Evolutionary conservation across 2,113 vertebrate species (phyloP).

Genomic region (Zosterops pallidus): DNA sequence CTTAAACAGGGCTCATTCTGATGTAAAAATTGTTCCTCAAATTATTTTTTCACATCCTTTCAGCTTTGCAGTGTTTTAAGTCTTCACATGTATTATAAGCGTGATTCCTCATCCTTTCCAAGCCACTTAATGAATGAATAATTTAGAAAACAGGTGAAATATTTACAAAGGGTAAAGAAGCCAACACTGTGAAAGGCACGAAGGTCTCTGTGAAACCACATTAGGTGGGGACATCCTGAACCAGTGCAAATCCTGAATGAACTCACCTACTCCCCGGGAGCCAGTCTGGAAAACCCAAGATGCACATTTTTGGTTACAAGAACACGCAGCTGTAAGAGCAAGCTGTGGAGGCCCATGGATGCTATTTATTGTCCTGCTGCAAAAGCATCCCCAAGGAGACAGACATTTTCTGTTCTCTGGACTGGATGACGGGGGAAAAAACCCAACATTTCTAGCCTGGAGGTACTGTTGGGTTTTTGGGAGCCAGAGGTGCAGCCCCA

Average conservation of each 20-base stretch:
- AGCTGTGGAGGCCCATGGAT: not conserved
- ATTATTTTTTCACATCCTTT: not conserved
- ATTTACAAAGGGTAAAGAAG: conserved; percentile 13
- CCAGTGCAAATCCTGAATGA: not conserved
- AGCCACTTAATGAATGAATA: conserved; percentile 32
- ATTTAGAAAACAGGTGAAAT: conserved; percentile 15
- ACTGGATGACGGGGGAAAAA: not conserved
- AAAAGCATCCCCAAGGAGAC: not conserved
- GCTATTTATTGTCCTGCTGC: not conserved
- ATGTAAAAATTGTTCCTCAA: not conserved
- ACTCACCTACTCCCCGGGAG: not conserved
- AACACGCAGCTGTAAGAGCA: not conserved
- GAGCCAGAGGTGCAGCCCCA: not conserved
- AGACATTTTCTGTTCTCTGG: not conserved
- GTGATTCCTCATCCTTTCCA: not conserved
- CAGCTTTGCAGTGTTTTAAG: not conserved
- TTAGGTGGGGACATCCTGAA: not conserved
- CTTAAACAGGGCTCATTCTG: not conserved
- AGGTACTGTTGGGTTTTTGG: not conserved
- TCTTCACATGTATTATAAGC: not conserved
- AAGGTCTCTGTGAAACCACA: not conserved
- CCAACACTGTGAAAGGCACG: not conserved
- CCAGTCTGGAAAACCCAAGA: not conserved
- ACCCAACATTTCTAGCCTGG: not conserved
- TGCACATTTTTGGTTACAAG: not conserved